Evolutionary conservation across 2,888 invertebrate genomes (phyloP), one percentile per base, ranked within the genome.

Genomic region (Halictus ligatus): DNA sequence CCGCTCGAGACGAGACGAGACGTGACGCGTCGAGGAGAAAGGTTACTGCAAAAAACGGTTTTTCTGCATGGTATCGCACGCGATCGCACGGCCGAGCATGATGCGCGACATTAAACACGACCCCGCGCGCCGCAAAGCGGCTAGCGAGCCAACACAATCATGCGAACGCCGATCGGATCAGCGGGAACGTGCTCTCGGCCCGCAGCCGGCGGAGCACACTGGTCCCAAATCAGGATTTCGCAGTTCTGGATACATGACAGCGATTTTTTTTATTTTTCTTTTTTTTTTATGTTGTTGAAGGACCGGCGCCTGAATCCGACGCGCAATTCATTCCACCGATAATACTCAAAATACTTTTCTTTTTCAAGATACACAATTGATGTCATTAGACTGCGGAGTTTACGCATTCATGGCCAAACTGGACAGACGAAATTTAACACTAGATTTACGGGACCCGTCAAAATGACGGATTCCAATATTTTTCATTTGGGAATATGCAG

Each of bases 121-220:
- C 81, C 82, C 81, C 77, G 71, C 79, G 80, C 87, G 80, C 84
- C 78, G 76, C 87, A 75, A 83, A 81, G 82, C 75, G 84, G 80
- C 78, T 80, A 79, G 67, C 64, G 80, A 82, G 76, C 84, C 80
- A 76, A 83, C 82, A 88, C 91, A 87, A 92, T 91, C 91, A 87
- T 86, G 88, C 87, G 85, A 87, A 58, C 64, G 64, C 29, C 64
- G 91, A 91, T 91, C 91, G 92, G 89, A 91, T 91, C 92, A 91
- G 90, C 91, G 86, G 64, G 89, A 91, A 89, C 88, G 89, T 86
- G 40, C n/a, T 90, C n/a, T 90, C 67, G 71, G 75, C 15, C 43
- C 72, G 83, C 35, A 73, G 86, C 60, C 58, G 58, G 12, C n/a
- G 58, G n/a, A 58, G 12, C 58, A 58, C 58, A n/a, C 21, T 58